Evolutionary conservation across 2,888 invertebrate genomes (phyloP).

Genomic region (Noctuana brunneofusca): DNA sequence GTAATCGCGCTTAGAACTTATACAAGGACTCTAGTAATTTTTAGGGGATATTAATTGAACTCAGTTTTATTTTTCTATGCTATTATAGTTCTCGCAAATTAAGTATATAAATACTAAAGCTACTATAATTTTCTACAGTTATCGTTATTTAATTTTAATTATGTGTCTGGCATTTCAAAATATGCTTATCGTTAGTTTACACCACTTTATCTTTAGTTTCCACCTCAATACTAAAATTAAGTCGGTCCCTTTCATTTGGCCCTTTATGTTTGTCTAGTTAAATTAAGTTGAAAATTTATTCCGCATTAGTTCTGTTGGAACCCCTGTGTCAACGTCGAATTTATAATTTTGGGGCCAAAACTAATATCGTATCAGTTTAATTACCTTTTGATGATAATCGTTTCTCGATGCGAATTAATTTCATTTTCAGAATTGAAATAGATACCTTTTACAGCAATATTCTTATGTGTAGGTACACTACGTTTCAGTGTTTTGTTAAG

Average conservation of each 20-base stretch:
- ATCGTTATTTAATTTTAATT: no score
- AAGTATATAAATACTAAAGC: no score
- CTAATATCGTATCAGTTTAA: constrained; percentile 54
- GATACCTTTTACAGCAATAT: no score
- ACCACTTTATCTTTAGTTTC: constrained; percentile 78
- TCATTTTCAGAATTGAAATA: background rate
- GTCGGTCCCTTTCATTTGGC: constrained; percentile 70
- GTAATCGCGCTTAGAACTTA: no score
- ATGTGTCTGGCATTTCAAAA: background rate
- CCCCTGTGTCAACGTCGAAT: constrained; percentile 75
- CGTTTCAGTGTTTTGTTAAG: no score
- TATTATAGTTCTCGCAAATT: no score
- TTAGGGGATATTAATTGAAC: no score
- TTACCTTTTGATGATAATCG: constrained; percentile 63
- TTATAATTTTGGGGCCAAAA: constrained; percentile 74
- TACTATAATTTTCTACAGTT: no score
- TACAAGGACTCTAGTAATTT: no score
- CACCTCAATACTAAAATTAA: constrained; percentile 77
- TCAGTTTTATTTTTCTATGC: no score
- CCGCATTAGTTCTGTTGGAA: constrained; percentile 68
- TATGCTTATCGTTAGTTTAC: constrained; percentile 30
- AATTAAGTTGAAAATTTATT: constrained; percentile 83
- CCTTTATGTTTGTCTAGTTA: constrained; percentile 80
- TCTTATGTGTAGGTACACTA: no score
- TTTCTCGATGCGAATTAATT: constrained; percentile 22